Conservation (phyloP, 2,797 vertebrate genomes). For the Eupleurogrammus muticus region DNA sequence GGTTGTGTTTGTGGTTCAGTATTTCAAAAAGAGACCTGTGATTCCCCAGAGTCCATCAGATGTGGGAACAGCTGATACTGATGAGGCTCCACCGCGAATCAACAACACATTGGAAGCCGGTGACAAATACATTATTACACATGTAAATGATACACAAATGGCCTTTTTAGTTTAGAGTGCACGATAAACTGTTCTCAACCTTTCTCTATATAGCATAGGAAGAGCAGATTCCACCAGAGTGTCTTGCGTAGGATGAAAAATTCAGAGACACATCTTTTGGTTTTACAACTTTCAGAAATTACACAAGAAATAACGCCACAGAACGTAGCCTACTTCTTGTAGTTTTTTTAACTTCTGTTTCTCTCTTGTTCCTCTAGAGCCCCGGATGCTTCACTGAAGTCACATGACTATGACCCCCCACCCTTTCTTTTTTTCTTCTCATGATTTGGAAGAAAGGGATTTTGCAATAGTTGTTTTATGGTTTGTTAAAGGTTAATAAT, state of each 20-base stretch:
- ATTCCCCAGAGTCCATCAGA: slow-evolving; percentile 84
- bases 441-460: slow-evolving; percentile 44
- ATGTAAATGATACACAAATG: slow-evolving; percentile 57
- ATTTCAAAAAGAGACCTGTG: slow-evolving; percentile 89
- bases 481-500: no score
- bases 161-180: not conserved
- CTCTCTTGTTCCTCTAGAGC: slow-evolving; percentile 81
- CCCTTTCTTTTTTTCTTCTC: slow-evolving; percentile 37
- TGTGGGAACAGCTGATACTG: slow-evolving; percentile 83
- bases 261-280: not conserved
- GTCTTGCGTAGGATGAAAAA: not conserved
- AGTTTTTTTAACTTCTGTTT: not conserved
- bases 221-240: no score
- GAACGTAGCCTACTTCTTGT: no score
- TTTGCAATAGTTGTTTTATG: not conserved
- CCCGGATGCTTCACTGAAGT: slow-evolving; percentile 92
- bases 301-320: not conserved
- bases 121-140: slow-evolving; percentile 81
- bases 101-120: slow-evolving; percentile 84
- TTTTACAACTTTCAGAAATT: not conserved
- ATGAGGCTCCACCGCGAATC: slow-evolving; percentile 85
- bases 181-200: no score
- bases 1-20: slow-evolving; percentile 94
- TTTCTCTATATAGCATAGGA: no score
- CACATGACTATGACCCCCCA: slow-evolving; percentile 90